A percentile compares a stretch with the other conserved stretches of the same genome.
phyloP scores from a whole-genome alignment of 2,797 vertebrate species.

The Dromococcyx pavoninus region DNA sequence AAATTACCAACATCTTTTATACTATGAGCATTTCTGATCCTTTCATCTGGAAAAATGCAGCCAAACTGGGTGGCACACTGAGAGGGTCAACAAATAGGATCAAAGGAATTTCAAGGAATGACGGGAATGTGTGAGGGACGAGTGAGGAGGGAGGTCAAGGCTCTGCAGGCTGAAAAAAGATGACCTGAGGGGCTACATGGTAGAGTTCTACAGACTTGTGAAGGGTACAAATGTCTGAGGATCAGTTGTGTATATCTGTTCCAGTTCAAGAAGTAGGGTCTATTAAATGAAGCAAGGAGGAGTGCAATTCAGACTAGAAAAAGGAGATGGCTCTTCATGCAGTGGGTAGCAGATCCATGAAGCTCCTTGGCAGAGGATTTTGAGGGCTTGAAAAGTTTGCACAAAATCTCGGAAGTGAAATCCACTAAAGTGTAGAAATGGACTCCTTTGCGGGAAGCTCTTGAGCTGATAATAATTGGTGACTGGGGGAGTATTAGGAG shows the following conservation, averaged over 20 bases:
- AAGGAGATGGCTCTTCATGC: not conserved
- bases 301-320: not conserved
- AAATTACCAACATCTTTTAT: not conserved
- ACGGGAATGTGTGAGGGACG: not conserved
- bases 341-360: not conserved
- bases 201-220: not conserved
- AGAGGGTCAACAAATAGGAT: not conserved
- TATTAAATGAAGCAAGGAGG: not conserved
- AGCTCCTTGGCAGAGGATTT: not conserved
- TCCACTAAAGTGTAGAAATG: not conserved
- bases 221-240: not conserved
- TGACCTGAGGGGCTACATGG: not conserved
- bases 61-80: not conserved
- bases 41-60: not conserved
- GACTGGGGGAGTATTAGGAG: constrained; percentile 58
- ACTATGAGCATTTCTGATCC: not conserved
- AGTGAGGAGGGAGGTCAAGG: not conserved
- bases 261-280: not conserved
- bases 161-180: not conserved
- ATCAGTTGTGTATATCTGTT: not conserved
- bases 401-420: not conserved
- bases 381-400: not conserved
- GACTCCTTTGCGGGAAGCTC: not conserved
- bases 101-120: constrained; percentile 37
- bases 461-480: constrained; percentile 34